Evolutionary conservation across 2,888 invertebrate genomes (phyloP).

Genomic region (Scotopteryx bipunctaria): DNA sequence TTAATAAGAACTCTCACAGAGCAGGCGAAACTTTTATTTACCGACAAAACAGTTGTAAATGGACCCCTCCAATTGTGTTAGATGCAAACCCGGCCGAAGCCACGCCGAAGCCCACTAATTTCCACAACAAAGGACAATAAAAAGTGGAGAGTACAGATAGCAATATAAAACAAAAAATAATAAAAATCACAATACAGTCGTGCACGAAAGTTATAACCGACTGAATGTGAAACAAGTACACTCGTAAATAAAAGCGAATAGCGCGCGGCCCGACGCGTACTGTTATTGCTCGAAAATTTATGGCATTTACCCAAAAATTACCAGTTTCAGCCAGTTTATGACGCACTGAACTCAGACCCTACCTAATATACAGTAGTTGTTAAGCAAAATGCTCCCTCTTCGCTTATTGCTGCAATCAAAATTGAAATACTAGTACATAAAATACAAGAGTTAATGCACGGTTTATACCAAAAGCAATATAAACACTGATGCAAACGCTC

Average conservation of each 20-base stretch:
- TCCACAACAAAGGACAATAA: slow-evolving; percentile 71
- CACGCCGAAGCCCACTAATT: slow-evolving; percentile 49
- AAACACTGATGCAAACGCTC: slow-evolving; percentile 19
- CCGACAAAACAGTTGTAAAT: slow-evolving; percentile 24
- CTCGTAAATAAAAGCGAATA: slow-evolving; percentile 80
- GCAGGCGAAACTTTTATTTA: slow-evolving; percentile 14
- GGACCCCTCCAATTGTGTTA: slow-evolving; percentile 34
- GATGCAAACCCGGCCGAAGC: slow-evolving; percentile 40
- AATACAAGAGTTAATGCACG: slow-evolving; percentile 32
- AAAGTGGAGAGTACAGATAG: slow-evolving; percentile 58
- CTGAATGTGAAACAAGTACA: slow-evolving; percentile 79
- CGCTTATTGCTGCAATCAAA: slow-evolving; percentile 41
- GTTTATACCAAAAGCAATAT: slow-evolving; percentile 24
- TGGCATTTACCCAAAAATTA: slow-evolving; percentile 74
- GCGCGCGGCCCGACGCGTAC: slow-evolving; percentile 70
- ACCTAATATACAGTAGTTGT: slow-evolving; percentile 41
- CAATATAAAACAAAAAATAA: slow-evolving; percentile 61
- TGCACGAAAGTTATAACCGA: slow-evolving; percentile 72
- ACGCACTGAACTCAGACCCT: slow-evolving; percentile 54
- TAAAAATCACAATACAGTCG: slow-evolving; percentile 75
- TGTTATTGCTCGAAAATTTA: slow-evolving; percentile 74
- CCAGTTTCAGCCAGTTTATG: slow-evolving; percentile 66
- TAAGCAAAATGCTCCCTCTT: slow-evolving; percentile 41
- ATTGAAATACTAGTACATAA: slow-evolving; percentile 41
- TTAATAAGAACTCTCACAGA: not conserved